phyloP scores from a whole-genome alignment of 1,140 invertebrate genomes.

The Gerris buenoi region DNA sequence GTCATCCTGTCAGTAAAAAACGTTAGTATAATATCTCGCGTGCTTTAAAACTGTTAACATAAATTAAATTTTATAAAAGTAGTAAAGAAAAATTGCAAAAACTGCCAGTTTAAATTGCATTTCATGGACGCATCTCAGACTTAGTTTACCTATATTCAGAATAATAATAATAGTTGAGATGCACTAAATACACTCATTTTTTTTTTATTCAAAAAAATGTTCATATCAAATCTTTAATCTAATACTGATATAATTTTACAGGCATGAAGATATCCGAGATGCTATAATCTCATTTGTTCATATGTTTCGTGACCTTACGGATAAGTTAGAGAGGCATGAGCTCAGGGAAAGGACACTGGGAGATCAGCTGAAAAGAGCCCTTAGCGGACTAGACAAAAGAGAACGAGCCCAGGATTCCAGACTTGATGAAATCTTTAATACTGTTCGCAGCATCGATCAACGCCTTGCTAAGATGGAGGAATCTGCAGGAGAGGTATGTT shows the following conservation, averaged over 20 bases:
- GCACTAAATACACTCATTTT: background rate
- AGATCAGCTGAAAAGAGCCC: constrained; percentile 57
- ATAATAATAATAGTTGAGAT: too few species aligned
- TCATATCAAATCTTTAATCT: background rate
- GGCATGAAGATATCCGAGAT: constrained; percentile 64
- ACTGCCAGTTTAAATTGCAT: background rate
- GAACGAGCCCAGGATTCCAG: constrained; percentile 35
- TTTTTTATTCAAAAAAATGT: background rate
- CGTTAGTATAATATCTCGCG: too few species aligned
- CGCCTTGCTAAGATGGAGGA: background rate
- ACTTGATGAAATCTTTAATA: constrained; percentile 16
- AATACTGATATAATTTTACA: constrained; percentile 24
- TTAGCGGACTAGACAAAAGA: constrained; percentile 52
- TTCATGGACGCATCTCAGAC: too few species aligned
- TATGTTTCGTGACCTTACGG: constrained; percentile 58
- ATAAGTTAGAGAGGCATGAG: constrained; percentile 73
- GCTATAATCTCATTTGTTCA: constrained; percentile 66
- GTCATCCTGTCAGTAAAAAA: too few species aligned
- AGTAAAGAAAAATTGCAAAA: background rate
- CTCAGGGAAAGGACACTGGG: constrained; percentile 58
- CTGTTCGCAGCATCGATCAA: background rate
- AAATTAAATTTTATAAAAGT: too few species aligned
- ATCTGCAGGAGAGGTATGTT: background rate
- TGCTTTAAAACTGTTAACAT: too few species aligned
- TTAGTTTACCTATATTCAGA: too few species aligned